A percentile compares a stretch with the other conserved stretches of the same genome.
Conservation (phyloP, 2,113 vertebrate species). For the Illadopsis cleaveri region DNA sequence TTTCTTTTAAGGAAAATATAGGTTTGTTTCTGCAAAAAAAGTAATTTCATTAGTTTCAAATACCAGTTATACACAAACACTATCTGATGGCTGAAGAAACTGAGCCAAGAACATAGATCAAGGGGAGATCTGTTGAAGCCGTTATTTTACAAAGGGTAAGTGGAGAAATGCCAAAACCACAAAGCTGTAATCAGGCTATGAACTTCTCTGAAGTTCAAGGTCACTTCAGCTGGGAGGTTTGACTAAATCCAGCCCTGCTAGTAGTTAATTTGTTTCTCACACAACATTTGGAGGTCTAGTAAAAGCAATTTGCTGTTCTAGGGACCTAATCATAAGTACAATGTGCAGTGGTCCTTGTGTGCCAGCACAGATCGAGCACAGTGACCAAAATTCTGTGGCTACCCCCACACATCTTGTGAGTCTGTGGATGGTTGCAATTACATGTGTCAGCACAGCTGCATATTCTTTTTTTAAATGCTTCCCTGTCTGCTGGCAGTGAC, state of each 20-base stretch:
- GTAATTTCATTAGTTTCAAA: not conserved
- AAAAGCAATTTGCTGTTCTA: not conserved
- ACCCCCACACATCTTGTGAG: not conserved
- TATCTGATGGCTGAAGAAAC: not conserved
- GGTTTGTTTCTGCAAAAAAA: not conserved
- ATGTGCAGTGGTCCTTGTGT: fast-evolving
- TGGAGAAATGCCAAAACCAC: slow-evolving; percentile 21
- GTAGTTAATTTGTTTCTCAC: not conserved
- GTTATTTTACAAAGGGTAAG: not conserved
- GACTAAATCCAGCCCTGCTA: not conserved
- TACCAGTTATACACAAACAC: not conserved
- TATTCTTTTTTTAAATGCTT: slow-evolving; percentile 46
- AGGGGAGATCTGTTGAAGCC: not conserved
- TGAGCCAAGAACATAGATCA: not conserved
- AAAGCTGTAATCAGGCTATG: not conserved
- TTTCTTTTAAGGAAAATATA: not conserved
- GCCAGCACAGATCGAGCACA: not conserved
- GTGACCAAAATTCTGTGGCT: not conserved
- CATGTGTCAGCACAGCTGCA: slow-evolving; percentile 64
- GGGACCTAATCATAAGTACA: not conserved
- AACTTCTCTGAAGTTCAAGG: slow-evolving; percentile 4
- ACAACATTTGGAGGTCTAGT: not conserved
- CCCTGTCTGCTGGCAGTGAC: slow-evolving; percentile 64
- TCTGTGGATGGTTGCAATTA: not conserved
- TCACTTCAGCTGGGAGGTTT: not conserved